A percentile compares a stretch with the other conserved stretches of the same genome.
phyloP scores from a whole-genome alignment of 2,113 vertebrate species.

The Parotia lawesii region DNA sequence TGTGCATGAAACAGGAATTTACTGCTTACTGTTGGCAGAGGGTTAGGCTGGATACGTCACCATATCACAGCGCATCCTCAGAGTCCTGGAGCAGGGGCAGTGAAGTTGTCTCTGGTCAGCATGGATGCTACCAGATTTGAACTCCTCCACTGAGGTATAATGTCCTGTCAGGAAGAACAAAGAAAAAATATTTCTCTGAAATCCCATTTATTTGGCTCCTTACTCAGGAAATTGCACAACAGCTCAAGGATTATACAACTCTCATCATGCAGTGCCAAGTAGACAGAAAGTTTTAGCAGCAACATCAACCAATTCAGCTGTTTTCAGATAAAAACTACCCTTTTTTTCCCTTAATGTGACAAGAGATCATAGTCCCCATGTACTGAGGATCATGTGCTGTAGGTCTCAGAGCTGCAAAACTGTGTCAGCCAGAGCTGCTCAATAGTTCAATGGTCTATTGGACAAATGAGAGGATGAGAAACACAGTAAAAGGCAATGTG shows the following conservation, averaged over 20 bases:
- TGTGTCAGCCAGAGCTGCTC: slow-evolving; percentile 24
- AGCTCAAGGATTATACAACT: neutral
- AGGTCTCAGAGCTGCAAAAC: slow-evolving; percentile 3
- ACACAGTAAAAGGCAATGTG: slow-evolving; percentile 10
- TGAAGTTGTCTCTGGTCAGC: neutral
- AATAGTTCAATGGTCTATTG: slow-evolving; percentile 22
- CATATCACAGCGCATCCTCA: neutral
- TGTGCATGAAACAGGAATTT: neutral
- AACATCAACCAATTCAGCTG: neutral
- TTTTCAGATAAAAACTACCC: neutral
- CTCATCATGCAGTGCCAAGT: neutral
- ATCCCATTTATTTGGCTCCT: neutral
- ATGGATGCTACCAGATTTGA: neutral
- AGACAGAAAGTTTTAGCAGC: neutral
- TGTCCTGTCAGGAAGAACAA: slow-evolving; percentile 28
- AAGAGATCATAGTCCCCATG: neutral
- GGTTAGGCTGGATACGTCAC: neutral
- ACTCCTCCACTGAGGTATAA: slow-evolving; percentile 1
- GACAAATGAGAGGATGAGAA: slow-evolving; percentile 4
- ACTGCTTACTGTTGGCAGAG: neutral
- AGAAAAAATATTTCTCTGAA: slow-evolving; percentile 5
- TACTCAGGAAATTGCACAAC: neutral
- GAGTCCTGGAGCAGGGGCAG: neutral
- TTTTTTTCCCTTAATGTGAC: neutral
- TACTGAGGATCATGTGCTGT: neutral